Evolutionary conservation across 1,140 invertebrate species (phyloP).

Genomic region (Spodoptera frugiperda): DNA sequence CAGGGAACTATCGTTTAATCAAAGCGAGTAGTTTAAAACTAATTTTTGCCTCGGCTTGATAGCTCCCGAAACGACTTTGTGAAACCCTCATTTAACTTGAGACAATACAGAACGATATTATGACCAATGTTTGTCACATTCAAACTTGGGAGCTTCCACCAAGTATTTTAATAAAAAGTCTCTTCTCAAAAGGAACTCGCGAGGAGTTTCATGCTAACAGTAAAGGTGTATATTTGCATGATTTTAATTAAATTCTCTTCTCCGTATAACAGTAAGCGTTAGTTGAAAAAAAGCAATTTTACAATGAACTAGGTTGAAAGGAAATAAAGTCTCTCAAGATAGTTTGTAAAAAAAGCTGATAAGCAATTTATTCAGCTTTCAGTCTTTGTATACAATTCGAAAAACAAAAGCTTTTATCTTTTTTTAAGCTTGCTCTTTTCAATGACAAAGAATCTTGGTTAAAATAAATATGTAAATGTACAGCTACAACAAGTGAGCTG

Average conservation of each 20-base stretch:
- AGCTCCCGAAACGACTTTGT: constrained; percentile 24
- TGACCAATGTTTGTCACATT: constrained; percentile 55
- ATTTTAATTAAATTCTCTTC: constrained; percentile 71
- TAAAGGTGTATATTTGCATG: constrained; percentile 69
- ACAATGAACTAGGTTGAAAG: constrained; percentile 50
- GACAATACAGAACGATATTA: constrained; percentile 42
- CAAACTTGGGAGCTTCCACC: constrained; percentile 38
- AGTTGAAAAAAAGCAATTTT: constrained; percentile 54
- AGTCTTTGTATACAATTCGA: constrained; percentile 13
- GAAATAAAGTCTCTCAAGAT: constrained; percentile 21
- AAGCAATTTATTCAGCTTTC: constrained; percentile 22
- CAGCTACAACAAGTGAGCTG: constrained; percentile 9
- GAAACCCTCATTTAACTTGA: constrained; percentile 46
- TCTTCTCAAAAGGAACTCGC: constrained; percentile 57
- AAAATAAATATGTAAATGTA: constrained; percentile 38
- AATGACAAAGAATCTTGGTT: constrained; percentile 21
- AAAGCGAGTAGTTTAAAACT: background rate
- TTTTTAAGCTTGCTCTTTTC: constrained; percentile 3
- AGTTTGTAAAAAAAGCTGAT: constrained; percentile 35
- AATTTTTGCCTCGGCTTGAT: background rate
- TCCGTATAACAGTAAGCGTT: constrained; percentile 59
- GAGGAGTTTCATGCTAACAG: constrained; percentile 56
- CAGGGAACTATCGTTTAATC: background rate
- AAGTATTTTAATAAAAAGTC: constrained; percentile 59
- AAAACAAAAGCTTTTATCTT: constrained; percentile 11